These are phyloP conservation scores for Leguminivora glycinivorella DNA, from an alignment of 1,140 invertebrate genomes.

Conservation along the genomic window DNA sequence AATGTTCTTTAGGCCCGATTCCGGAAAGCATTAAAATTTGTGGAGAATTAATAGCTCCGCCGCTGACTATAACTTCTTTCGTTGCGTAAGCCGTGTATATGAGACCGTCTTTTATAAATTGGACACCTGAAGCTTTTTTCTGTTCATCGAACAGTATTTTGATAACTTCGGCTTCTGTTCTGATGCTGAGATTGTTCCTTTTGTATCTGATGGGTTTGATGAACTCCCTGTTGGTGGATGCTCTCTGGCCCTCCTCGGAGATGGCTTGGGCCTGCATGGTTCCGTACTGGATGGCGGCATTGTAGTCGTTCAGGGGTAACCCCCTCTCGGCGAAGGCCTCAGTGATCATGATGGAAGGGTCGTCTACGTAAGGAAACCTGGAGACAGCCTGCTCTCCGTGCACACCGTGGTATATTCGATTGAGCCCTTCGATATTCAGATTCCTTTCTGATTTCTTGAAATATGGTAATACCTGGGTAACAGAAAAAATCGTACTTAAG, in stretches of 20 bases:
- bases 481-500: no score
- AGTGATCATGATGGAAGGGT: constrained; percentile 72
- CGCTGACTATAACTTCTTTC: constrained; percentile 81
- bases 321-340: constrained; percentile 80
- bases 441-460: constrained; percentile 2
- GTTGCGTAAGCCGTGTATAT: constrained; percentile 50
- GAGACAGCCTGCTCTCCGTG: constrained; percentile 81
- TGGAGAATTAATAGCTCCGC: constrained; percentile 81
- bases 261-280: constrained; percentile 77
- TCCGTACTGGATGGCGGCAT: constrained; percentile 76
- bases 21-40: neutral
- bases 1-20: constrained; percentile 54
- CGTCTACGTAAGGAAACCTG: constrained; percentile 80
- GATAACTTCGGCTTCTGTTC: constrained; percentile 83
- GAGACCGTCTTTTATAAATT: constrained; percentile 79
- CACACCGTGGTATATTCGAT: constrained; percentile 76
- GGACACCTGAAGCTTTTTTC: constrained; percentile 84
- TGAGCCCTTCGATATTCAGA: constrained; percentile 59
- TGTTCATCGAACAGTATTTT: constrained; percentile 85
- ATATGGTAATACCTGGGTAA: neutral
- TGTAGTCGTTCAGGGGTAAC: constrained; percentile 74
- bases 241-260: constrained; percentile 68
- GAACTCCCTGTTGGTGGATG: constrained; percentile 83
- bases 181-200: constrained; percentile 84
- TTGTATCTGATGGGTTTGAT: constrained; percentile 53